Conservation (phyloP, 2,113 vertebrate species). For the Sardina pilchardus region DNA sequence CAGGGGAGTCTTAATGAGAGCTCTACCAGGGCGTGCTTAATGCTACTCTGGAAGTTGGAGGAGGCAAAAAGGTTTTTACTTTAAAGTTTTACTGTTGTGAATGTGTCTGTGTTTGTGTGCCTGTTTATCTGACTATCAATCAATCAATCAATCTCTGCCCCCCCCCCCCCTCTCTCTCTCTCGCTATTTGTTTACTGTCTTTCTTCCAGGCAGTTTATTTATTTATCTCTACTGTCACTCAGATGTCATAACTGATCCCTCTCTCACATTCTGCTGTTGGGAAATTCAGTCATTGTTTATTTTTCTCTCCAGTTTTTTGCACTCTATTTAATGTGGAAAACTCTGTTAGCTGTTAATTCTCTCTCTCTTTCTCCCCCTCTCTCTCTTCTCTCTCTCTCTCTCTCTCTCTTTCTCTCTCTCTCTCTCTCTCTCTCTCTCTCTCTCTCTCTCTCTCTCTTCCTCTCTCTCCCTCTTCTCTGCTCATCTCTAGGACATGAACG, state of each 20-base stretch:
- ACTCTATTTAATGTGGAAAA: not conserved
- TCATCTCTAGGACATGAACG: slow-evolving; percentile 92
- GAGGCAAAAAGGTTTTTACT: not conserved
- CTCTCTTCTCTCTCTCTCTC: slow-evolving; percentile 42
- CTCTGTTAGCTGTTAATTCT: not conserved
- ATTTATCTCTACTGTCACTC: too few species aligned
- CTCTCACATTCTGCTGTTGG: too few species aligned
- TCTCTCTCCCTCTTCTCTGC: not conserved
- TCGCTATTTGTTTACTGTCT: too few species aligned
- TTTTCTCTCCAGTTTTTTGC: not conserved
- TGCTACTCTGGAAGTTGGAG: too few species aligned
- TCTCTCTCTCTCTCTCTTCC: slow-evolving; percentile 46
- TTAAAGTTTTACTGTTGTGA: not conserved
- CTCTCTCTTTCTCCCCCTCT: slow-evolving; percentile 44
- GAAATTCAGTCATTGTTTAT: too few species aligned
- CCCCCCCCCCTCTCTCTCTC: not conserved
- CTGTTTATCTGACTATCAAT: not conserved
- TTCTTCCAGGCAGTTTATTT: too few species aligned
- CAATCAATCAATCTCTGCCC: not conserved
- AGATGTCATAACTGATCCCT: too few species aligned
- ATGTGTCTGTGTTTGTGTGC: not conserved
- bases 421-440: not conserved
- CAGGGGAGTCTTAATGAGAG: not conserved
- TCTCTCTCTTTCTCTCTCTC: slow-evolving; percentile 26
- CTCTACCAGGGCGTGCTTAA: not conserved